These are phyloP conservation scores for Ecliptopera silaceata DNA, from an alignment of 2,888 invertebrate species.

Conservation along the genomic window DNA sequence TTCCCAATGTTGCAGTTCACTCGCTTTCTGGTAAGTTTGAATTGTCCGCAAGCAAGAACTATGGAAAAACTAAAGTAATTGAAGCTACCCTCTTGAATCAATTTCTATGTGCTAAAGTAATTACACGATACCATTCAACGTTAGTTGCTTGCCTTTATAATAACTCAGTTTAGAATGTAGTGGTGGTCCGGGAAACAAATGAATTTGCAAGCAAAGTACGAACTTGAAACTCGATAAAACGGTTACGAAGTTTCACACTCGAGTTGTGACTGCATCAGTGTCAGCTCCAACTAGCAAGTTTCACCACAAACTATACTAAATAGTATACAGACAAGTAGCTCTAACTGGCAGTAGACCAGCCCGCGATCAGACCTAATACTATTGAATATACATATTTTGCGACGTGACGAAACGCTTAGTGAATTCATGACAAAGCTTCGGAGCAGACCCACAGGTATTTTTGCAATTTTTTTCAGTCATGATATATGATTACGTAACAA, in stretches of 20 bases:
- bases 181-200: too few species aligned
- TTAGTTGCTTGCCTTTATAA: too few species aligned
- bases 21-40: background rate
- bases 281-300: constrained; percentile 10
- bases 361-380: constrained; percentile 7
- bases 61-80: background rate
- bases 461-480: too few species aligned
- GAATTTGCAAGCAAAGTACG: background rate
- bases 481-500: too few species aligned
- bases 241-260: constrained; percentile 9
- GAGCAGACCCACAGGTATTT: too few species aligned
- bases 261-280: constrained; percentile 14
- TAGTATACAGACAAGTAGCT: background rate
- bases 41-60: background rate
- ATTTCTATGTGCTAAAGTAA: too few species aligned
- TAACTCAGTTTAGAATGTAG: too few species aligned
- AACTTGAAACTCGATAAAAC: constrained; percentile 13
- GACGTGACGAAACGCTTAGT: constrained; percentile 4
- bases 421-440: too few species aligned
- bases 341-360: background rate
- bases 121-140: too few species aligned
- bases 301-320: constrained; percentile 4
- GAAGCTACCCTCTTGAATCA: too few species aligned
- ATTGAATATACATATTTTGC: constrained; percentile 17
- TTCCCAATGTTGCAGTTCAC: constrained; percentile 4